Conservation (phyloP, 2,113 vertebrate genomes). For the Thalassoma bifasciatum region DNA sequence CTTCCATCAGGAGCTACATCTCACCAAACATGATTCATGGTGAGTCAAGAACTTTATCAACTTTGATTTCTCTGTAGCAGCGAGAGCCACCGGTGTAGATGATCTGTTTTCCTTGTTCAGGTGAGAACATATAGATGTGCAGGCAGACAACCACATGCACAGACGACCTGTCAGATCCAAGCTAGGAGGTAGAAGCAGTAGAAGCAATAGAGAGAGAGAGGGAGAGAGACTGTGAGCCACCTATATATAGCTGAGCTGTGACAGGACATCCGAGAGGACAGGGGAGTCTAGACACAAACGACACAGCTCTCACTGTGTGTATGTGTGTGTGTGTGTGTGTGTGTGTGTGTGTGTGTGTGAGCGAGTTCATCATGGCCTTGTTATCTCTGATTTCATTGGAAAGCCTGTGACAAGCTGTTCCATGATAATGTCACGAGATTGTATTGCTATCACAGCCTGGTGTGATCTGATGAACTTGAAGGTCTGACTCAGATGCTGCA, state of each 20-base stretch:
- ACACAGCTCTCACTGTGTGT: slow-evolving; percentile 35
- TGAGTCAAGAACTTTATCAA: background rate
- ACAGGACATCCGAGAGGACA: slow-evolving; percentile 74
- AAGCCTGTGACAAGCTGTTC: slow-evolving; percentile 26
- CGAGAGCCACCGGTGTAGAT: slow-evolving; percentile 1
- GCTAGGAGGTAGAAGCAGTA: slow-evolving; percentile 38
- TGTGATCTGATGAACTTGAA: slow-evolving; percentile 21
- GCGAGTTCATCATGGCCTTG: slow-evolving; percentile 36
- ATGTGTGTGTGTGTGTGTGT: slow-evolving; percentile 19
- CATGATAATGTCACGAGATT: slow-evolving; percentile 40
- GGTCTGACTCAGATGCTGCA: background rate
- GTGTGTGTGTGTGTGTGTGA: slow-evolving; percentile 1
- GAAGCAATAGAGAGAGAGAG: slow-evolving; percentile 52
- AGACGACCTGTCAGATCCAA: slow-evolving; percentile 42
- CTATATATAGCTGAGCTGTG: slow-evolving; percentile 76
- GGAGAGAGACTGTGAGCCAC: slow-evolving; percentile 33
- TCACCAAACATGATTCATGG: background rate
- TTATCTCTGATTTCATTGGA: slow-evolving; percentile 52
- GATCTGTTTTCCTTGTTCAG: slow-evolving; percentile 1
- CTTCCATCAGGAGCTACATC: slow-evolving; percentile 6
- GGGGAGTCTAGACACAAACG: slow-evolving; percentile 70
- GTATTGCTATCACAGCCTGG: slow-evolving; percentile 9
- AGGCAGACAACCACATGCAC: slow-evolving; percentile 16
- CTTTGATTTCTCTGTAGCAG: slow-evolving; percentile 8
- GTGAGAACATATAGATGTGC: slow-evolving; percentile 33